Percentiles rank a stretch among this genome's conserved stretches.
Evolutionary conservation across 2,113 vertebrate species (phyloP).

Genomic region (Grantiella picta): DNA sequence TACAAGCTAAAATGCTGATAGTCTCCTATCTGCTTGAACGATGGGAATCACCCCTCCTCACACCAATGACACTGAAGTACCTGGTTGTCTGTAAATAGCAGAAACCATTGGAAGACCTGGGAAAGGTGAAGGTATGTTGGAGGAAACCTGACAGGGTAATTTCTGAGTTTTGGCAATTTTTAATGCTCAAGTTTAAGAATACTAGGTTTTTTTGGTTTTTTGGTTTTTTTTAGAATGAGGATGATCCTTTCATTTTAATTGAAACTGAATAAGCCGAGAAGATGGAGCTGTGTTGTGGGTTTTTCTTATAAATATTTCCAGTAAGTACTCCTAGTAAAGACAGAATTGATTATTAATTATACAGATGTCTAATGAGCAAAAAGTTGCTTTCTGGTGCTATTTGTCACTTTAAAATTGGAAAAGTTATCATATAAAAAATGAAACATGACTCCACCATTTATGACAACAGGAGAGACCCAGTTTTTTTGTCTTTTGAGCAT

Average conservation of each 20-base stretch:
- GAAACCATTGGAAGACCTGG: neutral
- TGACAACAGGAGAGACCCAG: neutral
- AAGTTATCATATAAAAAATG: neutral
- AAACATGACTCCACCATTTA: neutral
- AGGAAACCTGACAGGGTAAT: neutral
- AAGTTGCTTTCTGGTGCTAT: neutral
- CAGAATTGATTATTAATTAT: neutral
- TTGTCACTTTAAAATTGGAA: neutral
- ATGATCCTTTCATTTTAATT: neutral
- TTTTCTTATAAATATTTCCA: neutral
- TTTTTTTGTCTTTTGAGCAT: neutral
- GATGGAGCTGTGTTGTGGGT: neutral
- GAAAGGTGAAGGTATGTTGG: neutral
- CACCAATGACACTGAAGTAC: neutral
- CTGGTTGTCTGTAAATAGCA: neutral
- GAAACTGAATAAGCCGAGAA: neutral
- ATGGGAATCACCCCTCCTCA: neutral
- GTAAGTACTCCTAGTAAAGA: neutral
- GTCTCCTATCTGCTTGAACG: neutral
- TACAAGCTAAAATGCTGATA: neutral
- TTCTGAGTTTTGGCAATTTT: neutral
- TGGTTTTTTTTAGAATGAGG: neutral
- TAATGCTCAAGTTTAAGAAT: neutral
- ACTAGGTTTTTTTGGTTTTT: rapidly evolving
- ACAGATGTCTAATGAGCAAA: neutral